Evolutionary conservation across 2,797 vertebrate genomes (phyloP).

Genomic region (Strix occidentalis): DNA sequence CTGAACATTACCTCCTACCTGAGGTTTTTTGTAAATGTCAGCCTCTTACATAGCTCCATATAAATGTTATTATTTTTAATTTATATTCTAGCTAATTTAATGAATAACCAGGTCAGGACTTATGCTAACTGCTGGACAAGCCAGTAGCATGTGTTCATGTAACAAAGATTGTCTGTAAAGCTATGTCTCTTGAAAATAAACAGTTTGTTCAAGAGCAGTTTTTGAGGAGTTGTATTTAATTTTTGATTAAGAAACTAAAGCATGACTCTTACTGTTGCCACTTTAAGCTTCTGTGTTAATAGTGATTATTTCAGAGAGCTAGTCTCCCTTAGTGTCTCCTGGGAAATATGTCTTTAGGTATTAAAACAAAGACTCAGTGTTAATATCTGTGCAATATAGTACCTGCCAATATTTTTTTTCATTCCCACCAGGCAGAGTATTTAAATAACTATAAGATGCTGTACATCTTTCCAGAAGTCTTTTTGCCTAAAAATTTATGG

Average conservation of each 20-base stretch:
- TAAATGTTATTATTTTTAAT: conserved; percentile 21
- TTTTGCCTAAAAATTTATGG: not conserved
- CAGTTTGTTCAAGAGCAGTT: not conserved
- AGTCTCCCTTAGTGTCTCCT: not conserved
- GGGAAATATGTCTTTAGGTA: not conserved
- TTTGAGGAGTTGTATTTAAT: not conserved
- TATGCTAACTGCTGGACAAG: not conserved
- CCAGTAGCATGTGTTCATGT: not conserved
- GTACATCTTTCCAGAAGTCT: not conserved
- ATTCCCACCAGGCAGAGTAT: not conserved
- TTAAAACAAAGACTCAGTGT: not conserved
- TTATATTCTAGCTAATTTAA: conserved; percentile 2
- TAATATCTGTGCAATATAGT: not conserved
- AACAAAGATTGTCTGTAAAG: not conserved
- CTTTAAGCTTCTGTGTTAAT: not conserved
- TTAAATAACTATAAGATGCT: not conserved
- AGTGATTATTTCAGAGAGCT: not conserved
- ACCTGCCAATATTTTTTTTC: not conserved
- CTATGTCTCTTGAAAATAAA: not conserved
- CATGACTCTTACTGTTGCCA: not conserved
- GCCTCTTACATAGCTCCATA: not conserved
- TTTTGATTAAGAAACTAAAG: not conserved
- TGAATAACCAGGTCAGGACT: conserved; percentile 22
- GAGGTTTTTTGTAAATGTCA: conserved; percentile 16
- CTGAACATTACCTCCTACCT: not conserved